A percentile compares a stretch with the other conserved stretches of the same genome.
phyloP scores from a whole-genome alignment of 1,140 invertebrate species.

The Stegodyphus dumicola region DNA sequence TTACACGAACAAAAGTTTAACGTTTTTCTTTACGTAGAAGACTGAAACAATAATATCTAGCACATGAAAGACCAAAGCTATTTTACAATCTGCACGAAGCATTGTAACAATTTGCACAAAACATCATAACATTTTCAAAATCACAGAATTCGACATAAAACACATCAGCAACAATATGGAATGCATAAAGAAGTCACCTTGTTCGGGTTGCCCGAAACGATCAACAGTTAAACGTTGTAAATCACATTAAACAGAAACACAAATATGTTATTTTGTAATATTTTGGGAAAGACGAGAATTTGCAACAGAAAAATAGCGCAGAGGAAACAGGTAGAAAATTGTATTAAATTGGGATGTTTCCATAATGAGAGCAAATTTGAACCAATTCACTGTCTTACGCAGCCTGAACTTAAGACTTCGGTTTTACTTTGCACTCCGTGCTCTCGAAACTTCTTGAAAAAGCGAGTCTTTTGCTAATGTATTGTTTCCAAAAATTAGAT shows the following conservation, averaged over 20 bases:
- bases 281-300: not conserved
- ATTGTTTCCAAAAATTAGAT: no score
- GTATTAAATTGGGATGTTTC: not conserved
- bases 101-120: slow-evolving; percentile 50
- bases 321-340: not conserved
- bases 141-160: slow-evolving; percentile 59
- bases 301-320: not conserved
- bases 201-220: slow-evolving; percentile 13
- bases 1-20: not conserved
- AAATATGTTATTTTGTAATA: not conserved
- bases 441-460: no score
- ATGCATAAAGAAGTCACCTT: slow-evolving; percentile 48
- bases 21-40: not conserved
- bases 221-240: slow-evolving; percentile 19
- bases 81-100: slow-evolving; percentile 49
- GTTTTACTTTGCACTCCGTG: no score
- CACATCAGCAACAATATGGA: slow-evolving; percentile 50
- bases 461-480: no score
- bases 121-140: slow-evolving; percentile 51
- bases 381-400: not conserved
- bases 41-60: slow-evolving; percentile 7
- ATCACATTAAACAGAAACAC: not conserved
- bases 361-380: not conserved
- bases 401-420: no score
- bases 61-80: slow-evolving; percentile 29